Percentiles rank a stretch among this genome's conserved stretches.
Evolutionary conservation across 2,888 invertebrate genomes (phyloP).

Genomic region (Celastrina argiolus): DNA sequence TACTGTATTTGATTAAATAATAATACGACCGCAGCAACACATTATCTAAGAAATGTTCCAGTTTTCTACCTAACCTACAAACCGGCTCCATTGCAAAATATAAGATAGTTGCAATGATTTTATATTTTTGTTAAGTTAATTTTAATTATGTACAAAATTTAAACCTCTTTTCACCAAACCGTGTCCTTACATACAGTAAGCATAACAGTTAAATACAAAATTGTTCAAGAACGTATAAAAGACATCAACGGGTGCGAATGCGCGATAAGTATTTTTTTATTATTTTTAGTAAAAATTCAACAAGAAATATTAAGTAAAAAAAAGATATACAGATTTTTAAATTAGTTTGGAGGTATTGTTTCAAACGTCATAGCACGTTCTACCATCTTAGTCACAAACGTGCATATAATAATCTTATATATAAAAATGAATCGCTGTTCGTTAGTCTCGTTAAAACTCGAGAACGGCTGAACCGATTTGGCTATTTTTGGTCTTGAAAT

Average conservation of each 20-base stretch:
- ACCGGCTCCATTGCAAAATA: neutral
- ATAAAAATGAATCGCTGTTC: no score
- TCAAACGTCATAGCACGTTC: neutral
- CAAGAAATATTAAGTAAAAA: no score
- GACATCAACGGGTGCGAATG: conserved; percentile 11
- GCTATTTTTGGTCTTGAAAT: no score
- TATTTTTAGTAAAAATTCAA: no score
- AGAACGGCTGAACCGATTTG: no score
- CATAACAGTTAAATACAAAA: neutral
- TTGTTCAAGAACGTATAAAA: neutral
- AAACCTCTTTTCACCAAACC: neutral
- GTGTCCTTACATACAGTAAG: neutral
- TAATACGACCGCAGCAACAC: neutral
- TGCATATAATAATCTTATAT: neutral
- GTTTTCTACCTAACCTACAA: conserved; percentile 14
- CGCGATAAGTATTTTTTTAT: neutral
- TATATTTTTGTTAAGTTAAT: neutral
- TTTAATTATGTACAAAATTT: neutral
- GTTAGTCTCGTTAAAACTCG: no score
- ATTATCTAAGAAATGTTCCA: conserved; percentile 2
- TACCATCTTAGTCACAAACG: neutral
- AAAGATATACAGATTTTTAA: no score
- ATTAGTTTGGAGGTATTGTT: neutral
- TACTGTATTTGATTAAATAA: conserved; percentile 2
- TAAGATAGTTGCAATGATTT: no score